These are phyloP conservation scores for Cloeon dipterum DNA, from an alignment of 2,888 invertebrate species.

Conservation along the genomic window DNA sequence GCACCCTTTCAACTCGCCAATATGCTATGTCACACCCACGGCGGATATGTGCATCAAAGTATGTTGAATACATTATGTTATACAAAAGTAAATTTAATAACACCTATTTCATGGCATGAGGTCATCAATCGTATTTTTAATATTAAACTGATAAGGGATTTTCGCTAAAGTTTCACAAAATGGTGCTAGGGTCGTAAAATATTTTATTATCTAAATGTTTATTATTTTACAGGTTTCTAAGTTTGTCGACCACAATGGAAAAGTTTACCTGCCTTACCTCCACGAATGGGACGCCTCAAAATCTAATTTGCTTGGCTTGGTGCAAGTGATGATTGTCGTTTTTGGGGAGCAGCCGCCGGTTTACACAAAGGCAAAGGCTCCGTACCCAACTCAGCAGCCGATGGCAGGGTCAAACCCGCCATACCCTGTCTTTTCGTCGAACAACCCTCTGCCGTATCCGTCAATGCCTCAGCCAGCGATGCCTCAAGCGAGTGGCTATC, in stretches of 20 bases:
- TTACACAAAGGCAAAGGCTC: conserved; percentile 44
- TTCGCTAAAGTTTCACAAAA: too few species aligned
- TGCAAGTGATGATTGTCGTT: conserved; percentile 74
- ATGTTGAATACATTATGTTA: too few species aligned
- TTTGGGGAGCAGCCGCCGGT: conserved; percentile 95
- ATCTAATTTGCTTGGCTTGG: conserved; percentile 54
- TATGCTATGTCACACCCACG: conserved; percentile 88
- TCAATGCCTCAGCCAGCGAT: conserved; percentile 4
- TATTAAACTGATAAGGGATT: too few species aligned
- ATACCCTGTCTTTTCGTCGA: background rate
- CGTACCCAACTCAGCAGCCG: conserved; percentile 25
- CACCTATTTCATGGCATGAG: too few species aligned
- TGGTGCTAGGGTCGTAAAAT: too few species aligned
- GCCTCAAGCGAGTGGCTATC: too few species aligned
- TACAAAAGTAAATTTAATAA: too few species aligned
- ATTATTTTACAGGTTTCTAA: too few species aligned
- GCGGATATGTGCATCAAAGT: conserved; percentile 85
- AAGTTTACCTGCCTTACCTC: conserved; percentile 87
- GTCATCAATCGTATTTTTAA: too few species aligned
- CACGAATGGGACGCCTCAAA: conserved; percentile 69
- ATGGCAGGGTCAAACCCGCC: conserved; percentile 2
- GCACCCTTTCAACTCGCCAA: conserved; percentile 89
- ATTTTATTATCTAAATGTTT: too few species aligned
- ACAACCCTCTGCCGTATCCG: background rate
- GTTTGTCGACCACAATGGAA: conserved; percentile 87